These are phyloP conservation scores for Drosophila multiciliata DNA, from an alignment of 2,888 invertebrate genomes.

Conservation along the genomic window DNA sequence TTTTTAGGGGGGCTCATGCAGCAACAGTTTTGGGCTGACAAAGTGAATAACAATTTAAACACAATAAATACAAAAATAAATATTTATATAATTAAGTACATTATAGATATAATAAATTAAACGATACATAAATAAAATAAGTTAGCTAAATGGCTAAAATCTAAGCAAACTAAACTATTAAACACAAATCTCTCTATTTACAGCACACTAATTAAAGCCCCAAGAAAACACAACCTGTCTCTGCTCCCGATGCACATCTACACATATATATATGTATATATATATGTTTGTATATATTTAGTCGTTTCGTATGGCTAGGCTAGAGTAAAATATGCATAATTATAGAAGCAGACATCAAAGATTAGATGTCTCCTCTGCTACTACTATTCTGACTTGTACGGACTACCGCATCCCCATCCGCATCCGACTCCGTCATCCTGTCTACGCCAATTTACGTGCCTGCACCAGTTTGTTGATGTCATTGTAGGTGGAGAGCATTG, in stretches of 20 bases:
- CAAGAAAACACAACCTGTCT: slow-evolving; percentile 30
- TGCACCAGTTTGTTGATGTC: slow-evolving; percentile 95
- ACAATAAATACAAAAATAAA: slow-evolving; percentile 49
- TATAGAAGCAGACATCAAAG: slow-evolving; percentile 45
- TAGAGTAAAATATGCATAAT: slow-evolving; percentile 78
- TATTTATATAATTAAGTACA: slow-evolving; percentile 33
- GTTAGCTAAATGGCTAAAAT: slow-evolving; percentile 73
- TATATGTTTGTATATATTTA: slow-evolving; percentile 19
- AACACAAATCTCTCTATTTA: slow-evolving; percentile 69
- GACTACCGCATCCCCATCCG: slow-evolving; percentile 32
- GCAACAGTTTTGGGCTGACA: slow-evolving; percentile 45
- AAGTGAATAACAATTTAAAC: slow-evolving; percentile 56
- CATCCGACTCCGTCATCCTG: not conserved
- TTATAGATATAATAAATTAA: slow-evolving; percentile 45
- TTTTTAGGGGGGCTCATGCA: slow-evolving; percentile 48
- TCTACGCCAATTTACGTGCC: slow-evolving; percentile 87
- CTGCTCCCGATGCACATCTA: slow-evolving; percentile 14
- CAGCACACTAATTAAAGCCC: slow-evolving; percentile 66
- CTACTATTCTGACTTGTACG: slow-evolving; percentile 54
- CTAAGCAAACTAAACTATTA: slow-evolving; percentile 69
- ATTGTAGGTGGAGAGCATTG: slow-evolving; percentile 94
- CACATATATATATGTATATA: slow-evolving; percentile 21
- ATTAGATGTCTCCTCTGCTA: slow-evolving; percentile 26
- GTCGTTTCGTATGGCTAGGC: slow-evolving; percentile 54
- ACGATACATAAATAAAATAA: slow-evolving; percentile 42